Conservation (phyloP, 2,113 vertebrate species). For the Morone saxatilis region DNA sequence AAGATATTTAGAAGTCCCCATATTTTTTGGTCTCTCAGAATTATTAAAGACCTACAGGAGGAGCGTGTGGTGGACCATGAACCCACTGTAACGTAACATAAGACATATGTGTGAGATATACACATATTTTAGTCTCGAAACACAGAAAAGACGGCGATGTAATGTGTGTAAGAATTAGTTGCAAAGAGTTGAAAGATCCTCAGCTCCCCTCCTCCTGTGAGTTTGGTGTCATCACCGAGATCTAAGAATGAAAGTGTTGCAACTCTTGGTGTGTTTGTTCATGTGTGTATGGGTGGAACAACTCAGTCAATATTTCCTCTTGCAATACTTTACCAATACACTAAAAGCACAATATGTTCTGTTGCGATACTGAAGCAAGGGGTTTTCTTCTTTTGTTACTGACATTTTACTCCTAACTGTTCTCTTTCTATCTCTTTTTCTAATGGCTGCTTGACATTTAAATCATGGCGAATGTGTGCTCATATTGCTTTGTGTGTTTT, state of each 20-base stretch:
- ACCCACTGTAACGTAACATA: too few species aligned
- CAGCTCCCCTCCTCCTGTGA: not conserved
- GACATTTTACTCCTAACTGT: not conserved
- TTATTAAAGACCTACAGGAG: too few species aligned
- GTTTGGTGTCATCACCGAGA: not conserved
- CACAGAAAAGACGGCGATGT: too few species aligned
- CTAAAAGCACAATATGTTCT: not conserved
- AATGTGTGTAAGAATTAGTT: too few species aligned
- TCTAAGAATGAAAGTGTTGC: constrained; percentile 12
- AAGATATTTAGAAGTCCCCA: too few species aligned
- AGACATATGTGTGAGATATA: too few species aligned
- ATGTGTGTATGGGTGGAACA: not conserved
- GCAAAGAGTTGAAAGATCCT: not conserved
- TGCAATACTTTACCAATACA: not conserved
- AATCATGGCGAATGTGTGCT: not conserved
- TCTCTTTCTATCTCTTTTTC: not conserved
- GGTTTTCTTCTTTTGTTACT: not conserved
- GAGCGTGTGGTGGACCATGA: too few species aligned
- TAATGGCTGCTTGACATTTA: constrained; percentile 11
- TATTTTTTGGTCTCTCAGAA: too few species aligned
- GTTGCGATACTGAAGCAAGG: not conserved
- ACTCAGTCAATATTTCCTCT: not conserved
- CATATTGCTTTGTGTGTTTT: not conserved
- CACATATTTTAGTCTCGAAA: too few species aligned
- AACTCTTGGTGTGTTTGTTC: not conserved